Conservation (phyloP, 2,113 vertebrate species). For the Emberiza fucata region DNA sequence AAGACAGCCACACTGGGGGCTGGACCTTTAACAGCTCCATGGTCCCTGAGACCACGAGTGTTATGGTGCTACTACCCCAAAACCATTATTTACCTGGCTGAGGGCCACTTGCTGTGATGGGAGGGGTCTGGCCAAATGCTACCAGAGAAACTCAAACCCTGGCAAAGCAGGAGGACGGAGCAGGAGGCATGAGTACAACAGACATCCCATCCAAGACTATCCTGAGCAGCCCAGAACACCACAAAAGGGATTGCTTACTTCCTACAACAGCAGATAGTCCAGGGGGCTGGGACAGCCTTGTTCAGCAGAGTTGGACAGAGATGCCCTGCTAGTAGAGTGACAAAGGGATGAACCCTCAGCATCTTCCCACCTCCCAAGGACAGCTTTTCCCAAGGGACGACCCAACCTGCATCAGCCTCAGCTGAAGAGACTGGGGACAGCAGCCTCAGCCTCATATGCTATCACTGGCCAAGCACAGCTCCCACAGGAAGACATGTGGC, state of each 20-base stretch:
- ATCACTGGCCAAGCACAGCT: not conserved
- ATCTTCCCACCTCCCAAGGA: not conserved
- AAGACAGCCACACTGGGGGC: rapidly evolving
- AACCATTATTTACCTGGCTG: not conserved
- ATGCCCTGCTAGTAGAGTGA: not conserved
- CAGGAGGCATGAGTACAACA: not conserved
- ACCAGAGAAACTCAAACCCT: not conserved
- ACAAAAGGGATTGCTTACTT: not conserved
- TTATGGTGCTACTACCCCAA: not conserved
- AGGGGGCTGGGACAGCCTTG: rapidly evolving
- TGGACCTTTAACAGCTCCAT: not conserved
- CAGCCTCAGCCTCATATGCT: not conserved
- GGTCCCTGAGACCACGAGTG: rapidly evolving
- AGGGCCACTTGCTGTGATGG: not conserved
- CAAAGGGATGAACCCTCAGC: not conserved
- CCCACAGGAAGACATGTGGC: not conserved
- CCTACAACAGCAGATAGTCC: not conserved
- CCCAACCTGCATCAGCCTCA: not conserved
- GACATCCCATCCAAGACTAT: not conserved
- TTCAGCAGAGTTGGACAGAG: not conserved
- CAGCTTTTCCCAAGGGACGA: not conserved
- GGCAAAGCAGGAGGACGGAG: not conserved
- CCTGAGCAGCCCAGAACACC: not conserved
- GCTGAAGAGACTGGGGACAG: not conserved
- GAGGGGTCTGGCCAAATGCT: not conserved